A percentile compares a stretch with the other conserved stretches of the same genome.
Conservation (phyloP, 2,113 vertebrate genomes). For the Cyanistes caeruleus region DNA sequence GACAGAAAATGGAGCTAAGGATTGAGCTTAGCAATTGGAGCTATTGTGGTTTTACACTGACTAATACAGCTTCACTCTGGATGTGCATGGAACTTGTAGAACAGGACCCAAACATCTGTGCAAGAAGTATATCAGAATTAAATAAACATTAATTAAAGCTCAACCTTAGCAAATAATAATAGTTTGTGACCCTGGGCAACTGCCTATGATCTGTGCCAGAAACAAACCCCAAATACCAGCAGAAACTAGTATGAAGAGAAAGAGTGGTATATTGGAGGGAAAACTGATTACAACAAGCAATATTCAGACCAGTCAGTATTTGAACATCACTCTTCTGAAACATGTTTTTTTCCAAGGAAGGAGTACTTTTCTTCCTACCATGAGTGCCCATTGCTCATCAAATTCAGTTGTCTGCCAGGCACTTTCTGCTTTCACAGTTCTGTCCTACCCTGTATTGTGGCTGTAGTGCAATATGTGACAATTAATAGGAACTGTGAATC, state of each 20-base stretch:
- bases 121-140: background rate
- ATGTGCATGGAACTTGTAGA: fast-evolving
- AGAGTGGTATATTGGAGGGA: background rate
- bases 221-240: fast-evolving
- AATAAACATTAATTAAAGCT: background rate
- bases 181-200: background rate
- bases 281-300: background rate
- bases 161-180: background rate
- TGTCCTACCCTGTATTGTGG: background rate
- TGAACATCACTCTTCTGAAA: fast-evolving
- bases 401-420: background rate
- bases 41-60: background rate
- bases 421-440: background rate
- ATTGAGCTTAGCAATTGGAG: background rate
- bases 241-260: background rate
- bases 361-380: background rate
- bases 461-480: background rate
- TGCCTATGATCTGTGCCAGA: background rate
- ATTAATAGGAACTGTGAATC: constrained; percentile 21
- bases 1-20: background rate
- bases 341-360: background rate
- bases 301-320: background rate
- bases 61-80: background rate
- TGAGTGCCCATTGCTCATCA: background rate
- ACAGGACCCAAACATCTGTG: background rate